Evolutionary conservation across 64 coral and sea anemone species (phyloP).

Genomic region (Actinia tenebrosa): DNA sequence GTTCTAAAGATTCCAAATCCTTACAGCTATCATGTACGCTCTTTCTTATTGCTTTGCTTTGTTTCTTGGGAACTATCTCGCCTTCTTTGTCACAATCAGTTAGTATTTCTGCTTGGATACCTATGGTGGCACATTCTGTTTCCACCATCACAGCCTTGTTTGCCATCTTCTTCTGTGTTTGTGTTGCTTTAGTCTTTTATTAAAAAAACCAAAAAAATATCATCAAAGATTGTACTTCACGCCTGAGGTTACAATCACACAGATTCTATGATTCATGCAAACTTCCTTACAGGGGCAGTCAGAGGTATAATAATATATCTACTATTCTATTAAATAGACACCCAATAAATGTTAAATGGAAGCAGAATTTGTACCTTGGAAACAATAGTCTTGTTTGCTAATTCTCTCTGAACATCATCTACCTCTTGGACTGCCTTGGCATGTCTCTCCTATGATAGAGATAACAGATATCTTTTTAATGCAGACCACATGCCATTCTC

Average conservation of each 20-base stretch:
- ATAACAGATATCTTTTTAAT: no score
- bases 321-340: no score
- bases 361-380: slow-evolving; percentile 2
- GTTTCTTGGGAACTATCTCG: not conserved
- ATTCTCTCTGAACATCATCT: slow-evolving; percentile 15
- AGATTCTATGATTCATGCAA: no score
- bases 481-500: no score
- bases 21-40: not conserved
- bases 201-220: not conserved
- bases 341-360: no score
- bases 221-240: not conserved
- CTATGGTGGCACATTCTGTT: not conserved
- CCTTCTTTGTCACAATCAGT: not conserved
- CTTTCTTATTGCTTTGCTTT: not conserved
- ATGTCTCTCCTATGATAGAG: slow-evolving; percentile 20
- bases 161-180: slow-evolving; percentile 5
- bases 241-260: no score
- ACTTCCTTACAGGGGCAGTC: no score
- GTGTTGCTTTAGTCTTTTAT: slow-evolving; percentile 19
- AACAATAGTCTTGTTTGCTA: slow-evolving; percentile 4
- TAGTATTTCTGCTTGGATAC: not conserved
- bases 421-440: not conserved
- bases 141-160: not conserved
- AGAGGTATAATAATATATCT: no score
- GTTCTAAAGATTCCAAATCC: not conserved